phyloP scores from a whole-genome alignment of 2,888 invertebrate species.

The Agrotis puta region DNA sequence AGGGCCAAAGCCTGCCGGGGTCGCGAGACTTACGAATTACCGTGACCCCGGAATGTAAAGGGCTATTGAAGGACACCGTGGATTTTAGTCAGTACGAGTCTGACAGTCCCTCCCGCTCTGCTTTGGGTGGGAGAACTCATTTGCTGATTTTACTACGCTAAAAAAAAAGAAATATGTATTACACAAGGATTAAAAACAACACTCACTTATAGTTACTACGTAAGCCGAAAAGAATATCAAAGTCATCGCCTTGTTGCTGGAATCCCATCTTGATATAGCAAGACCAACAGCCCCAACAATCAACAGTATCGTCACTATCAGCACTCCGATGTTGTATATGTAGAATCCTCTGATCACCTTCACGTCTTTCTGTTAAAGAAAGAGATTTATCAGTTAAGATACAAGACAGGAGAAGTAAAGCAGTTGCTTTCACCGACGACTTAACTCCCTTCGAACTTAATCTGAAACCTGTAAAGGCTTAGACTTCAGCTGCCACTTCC shows the following conservation, averaged over 20 bases:
- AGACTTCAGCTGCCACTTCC: background rate
- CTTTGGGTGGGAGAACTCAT: no score
- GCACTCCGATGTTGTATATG: constrained; percentile 40
- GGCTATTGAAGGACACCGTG: no score
- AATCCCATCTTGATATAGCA: background rate
- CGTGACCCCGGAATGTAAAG: no score
- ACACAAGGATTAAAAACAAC: background rate
- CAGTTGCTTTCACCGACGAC: background rate
- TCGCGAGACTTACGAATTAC: no score
- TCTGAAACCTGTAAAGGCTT: no score
- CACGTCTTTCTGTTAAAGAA: constrained; percentile 60
- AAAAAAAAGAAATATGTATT: no score
- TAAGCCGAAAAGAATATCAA: background rate
- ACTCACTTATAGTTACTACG: constrained; percentile 22
- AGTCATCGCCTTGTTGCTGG: background rate
- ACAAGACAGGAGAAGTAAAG: background rate
- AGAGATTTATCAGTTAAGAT: background rate
- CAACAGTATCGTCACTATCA: constrained; percentile 7
- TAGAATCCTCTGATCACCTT: constrained; percentile 50
- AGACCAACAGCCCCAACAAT: background rate
- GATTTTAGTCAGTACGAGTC: no score
- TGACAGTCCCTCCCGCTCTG: no score
- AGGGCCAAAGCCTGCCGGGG: no score
- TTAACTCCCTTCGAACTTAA: background rate
- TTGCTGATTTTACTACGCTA: no score